phyloP scores from a whole-genome alignment of 2,797 vertebrate genomes.

The Chromis chromis region DNA sequence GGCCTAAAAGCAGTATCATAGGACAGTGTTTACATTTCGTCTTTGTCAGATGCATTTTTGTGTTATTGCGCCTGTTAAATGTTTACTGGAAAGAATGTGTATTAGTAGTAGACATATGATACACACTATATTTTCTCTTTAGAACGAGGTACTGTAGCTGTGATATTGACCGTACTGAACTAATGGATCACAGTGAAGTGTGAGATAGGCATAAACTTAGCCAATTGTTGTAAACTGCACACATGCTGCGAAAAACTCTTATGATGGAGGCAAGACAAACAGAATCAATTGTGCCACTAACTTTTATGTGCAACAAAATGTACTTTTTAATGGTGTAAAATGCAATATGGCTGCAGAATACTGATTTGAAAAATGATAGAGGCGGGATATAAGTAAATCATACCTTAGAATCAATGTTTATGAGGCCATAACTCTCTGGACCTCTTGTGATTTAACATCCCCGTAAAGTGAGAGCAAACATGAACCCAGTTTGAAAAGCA shows the following conservation, averaged over 20 bases:
- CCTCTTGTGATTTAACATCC: slow-evolving; percentile 12
- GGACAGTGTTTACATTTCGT: background rate
- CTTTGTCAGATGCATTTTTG: background rate
- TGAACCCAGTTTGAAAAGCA: slow-evolving; percentile 13
- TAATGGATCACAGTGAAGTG: slow-evolving; percentile 58
- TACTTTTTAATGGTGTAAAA: slow-evolving; percentile 19
- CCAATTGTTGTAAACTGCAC: slow-evolving; percentile 23
- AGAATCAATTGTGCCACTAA: slow-evolving; percentile 31
- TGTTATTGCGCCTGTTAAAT: background rate
- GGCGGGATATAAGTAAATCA: slow-evolving; percentile 15
- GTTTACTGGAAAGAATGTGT: background rate
- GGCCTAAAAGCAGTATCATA: background rate
- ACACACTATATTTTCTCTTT: slow-evolving; percentile 10
- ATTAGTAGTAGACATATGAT: background rate
- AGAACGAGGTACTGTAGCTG: slow-evolving; percentile 28
- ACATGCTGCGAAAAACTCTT: slow-evolving; percentile 22
- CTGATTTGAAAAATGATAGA: slow-evolving; percentile 13
- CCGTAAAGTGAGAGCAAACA: slow-evolving; percentile 26
- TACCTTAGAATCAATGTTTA: slow-evolving; percentile 22
- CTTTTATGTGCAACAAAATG: slow-evolving; percentile 39
- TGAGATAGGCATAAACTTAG: slow-evolving; percentile 18
- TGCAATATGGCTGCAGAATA: slow-evolving; percentile 32
- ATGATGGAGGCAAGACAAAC: slow-evolving; percentile 15
- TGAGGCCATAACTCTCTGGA: slow-evolving; percentile 39
- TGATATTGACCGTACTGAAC: slow-evolving; percentile 47